Evolutionary conservation across 2,797 vertebrate species (phyloP).

Genomic region (Gorsachius magnificus): DNA sequence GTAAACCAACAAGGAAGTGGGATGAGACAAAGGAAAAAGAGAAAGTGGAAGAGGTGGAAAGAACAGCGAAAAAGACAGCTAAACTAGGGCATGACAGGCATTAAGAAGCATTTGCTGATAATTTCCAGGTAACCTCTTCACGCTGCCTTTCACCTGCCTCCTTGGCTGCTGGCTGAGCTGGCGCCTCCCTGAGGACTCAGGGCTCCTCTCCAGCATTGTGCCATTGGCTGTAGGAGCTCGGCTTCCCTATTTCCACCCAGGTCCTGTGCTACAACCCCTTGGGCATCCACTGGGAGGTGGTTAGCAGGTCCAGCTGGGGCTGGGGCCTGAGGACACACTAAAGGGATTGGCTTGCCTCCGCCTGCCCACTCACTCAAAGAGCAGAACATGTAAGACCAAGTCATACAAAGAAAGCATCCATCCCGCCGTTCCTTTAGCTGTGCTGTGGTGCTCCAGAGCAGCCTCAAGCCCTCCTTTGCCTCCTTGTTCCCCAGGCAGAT

Average conservation of each 20-base stretch:
- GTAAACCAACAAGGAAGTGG: neutral
- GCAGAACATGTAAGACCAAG: neutral
- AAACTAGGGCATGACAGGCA: neutral
- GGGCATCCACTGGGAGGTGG: neutral
- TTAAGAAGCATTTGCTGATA: neutral
- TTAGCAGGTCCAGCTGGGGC: neutral
- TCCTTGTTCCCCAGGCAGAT: neutral
- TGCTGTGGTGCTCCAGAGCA: neutral
- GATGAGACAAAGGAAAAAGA: neutral
- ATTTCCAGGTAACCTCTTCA: neutral
- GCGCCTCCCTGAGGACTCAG: neutral
- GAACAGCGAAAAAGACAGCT: neutral
- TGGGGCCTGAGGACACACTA: neutral
- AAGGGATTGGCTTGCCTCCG: neutral
- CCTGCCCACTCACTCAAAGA: neutral
- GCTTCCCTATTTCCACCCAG: neutral
- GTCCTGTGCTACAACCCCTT: neutral
- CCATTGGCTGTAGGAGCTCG: neutral
- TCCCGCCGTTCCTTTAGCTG: neutral
- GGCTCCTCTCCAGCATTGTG: neutral
- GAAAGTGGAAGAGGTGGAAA: neutral
- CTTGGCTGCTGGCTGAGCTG: neutral
- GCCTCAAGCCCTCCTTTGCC: neutral
- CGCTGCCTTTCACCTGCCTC: neutral
- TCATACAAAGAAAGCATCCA: neutral